Conservation (phyloP, 2,113 vertebrate species). For the Pterocles orientalis region DNA sequence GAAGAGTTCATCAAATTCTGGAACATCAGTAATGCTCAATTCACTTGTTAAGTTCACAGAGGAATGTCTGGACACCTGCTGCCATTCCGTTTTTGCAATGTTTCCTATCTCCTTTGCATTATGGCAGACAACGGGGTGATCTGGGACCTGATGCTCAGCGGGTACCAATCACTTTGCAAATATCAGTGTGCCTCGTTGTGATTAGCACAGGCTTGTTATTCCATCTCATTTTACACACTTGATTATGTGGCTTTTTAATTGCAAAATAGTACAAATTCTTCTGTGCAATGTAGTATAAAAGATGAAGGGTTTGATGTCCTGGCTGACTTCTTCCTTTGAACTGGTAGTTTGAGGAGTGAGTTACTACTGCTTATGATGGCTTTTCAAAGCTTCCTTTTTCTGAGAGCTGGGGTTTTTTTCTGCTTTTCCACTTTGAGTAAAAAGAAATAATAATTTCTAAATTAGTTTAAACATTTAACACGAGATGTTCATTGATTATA, state of each 20-base stretch:
- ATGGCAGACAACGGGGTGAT: rapidly evolving
- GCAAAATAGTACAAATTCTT: neutral
- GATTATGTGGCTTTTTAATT: neutral
- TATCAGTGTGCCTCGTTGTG: rapidly evolving
- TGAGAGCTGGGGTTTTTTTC: neutral
- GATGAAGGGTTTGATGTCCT: neutral
- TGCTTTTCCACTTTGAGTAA: neutral
- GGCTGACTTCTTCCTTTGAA: neutral
- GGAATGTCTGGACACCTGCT: neutral
- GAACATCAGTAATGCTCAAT: rapidly evolving
- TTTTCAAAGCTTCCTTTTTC: neutral
- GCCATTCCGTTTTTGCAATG: neutral
- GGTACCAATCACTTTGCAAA: neutral
- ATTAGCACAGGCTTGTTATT: neutral
- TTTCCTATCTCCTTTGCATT: neutral
- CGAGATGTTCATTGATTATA: neutral
- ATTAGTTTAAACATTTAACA: neutral
- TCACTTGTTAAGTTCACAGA: neutral
- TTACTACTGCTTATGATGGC: neutral
- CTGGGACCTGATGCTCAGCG: rapidly evolving
- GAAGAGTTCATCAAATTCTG: neutral
- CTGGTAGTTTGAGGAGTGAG: neutral
- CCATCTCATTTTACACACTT: neutral
- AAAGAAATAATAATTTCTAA: neutral
- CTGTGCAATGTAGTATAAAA: neutral